Conservation (phyloP, 1,140 invertebrate genomes). For the Psilanteris sp. region DNA sequence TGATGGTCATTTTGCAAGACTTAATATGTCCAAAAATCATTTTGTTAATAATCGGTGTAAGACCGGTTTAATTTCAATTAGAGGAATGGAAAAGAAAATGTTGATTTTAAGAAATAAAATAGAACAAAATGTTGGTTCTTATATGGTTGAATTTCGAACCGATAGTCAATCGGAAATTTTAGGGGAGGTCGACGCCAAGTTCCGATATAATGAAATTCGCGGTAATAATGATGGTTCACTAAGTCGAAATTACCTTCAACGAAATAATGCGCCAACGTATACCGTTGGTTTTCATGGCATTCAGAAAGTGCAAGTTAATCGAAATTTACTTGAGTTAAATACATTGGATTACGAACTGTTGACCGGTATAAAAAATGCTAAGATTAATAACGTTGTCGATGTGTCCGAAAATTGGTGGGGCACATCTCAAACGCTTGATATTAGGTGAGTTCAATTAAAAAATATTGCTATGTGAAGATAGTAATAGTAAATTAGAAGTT, state of each 20-base stretch:
- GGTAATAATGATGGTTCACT: slow-evolving; percentile 81
- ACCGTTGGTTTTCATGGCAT: slow-evolving; percentile 95
- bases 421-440: slow-evolving; percentile 81
- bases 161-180: slow-evolving; percentile 96
- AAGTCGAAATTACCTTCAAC: slow-evolving; percentile 75
- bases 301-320: slow-evolving; percentile 94
- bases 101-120: slow-evolving; percentile 89
- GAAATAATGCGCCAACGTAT: slow-evolving; percentile 85
- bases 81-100: slow-evolving; percentile 98
- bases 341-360: slow-evolving; percentile 93
- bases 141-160: slow-evolving; percentile 92
- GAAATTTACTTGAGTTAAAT: slow-evolving; percentile 95
- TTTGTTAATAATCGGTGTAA: slow-evolving; percentile 93
- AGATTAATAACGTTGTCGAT: slow-evolving; percentile 92
- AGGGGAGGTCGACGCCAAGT: slow-evolving; percentile 89
- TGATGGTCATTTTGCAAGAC: slow-evolving; percentile 93
- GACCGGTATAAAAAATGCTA: slow-evolving; percentile 93
- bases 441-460: slow-evolving; percentile 44
- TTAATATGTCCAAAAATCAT: slow-evolving; percentile 91
- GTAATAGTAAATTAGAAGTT: too few species aligned
- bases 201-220: slow-evolving; percentile 89
- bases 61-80: slow-evolving; percentile 89
- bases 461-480: too few species aligned
- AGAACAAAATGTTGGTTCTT: slow-evolving; percentile 89
- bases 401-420: slow-evolving; percentile 99